Base-by-base conservation (phyloP, 2,113 vertebrate genomes). In the Bos indicus region DNA sequence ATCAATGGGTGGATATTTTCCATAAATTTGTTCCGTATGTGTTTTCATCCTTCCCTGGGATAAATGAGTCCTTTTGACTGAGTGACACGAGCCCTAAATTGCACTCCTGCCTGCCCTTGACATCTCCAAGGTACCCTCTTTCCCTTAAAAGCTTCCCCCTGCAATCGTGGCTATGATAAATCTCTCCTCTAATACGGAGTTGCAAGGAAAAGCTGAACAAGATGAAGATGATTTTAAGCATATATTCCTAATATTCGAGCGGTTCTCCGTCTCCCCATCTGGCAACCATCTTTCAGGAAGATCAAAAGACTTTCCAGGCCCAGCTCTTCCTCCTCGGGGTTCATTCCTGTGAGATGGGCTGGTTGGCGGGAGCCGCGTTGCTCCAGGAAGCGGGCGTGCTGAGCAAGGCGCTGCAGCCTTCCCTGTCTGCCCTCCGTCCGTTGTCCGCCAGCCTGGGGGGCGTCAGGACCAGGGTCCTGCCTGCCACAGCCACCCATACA, bases 171-270 rank as follows among this genome's bases (percentile, higher is more conserved):
- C 71, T 7, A 16, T 59, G 91, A 84, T 86, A 60, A 95, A 84
- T 97, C 81, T 77, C 92, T 78, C 59, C 62, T 48, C 80, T 96
- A 33, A 90, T 74, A 30, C 0, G 0, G 95, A 90, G 57, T 21
- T 96, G 95, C 97, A 95, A 94, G 83, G 74, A 67, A 95, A 95
- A 92, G 92, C 28, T 46, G 93, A 90, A 88, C 80, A 92, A 88
- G 97, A 89, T 57, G 90, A 88, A 59, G 87, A 48, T 19, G 80
- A 21, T 74, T 85, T 52, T 25, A 40, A 59, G 67, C 6, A 51
- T 52, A 15, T 62, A 30, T 25, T 43, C 15, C 13, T 51, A 56
- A 4, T 25, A 48, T 48, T 57, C 17, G 8, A 25, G 54, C 1
- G 81, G 90, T 15, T 59, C 78, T 54, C 95, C 21, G 40, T 25